phyloP scores from a whole-genome alignment of 2,113 vertebrate species.

The Notiomystis cincta region DNA sequence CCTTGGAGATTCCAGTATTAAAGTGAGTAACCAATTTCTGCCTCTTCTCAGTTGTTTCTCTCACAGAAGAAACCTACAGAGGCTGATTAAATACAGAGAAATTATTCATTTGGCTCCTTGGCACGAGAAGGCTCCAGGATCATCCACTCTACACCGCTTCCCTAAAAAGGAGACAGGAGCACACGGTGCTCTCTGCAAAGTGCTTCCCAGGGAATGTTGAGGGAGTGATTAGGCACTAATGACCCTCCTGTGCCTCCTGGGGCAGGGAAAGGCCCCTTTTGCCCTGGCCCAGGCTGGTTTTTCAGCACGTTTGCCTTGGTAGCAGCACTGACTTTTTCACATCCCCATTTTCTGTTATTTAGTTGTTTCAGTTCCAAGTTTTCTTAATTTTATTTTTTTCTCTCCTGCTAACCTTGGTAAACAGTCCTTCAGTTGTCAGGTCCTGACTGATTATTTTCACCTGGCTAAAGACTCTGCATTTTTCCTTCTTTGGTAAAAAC shows the following conservation, averaged over 20 bases:
- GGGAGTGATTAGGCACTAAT: neutral
- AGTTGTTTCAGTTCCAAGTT: constrained; percentile 31
- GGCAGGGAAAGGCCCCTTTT: neutral
- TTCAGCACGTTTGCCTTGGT: neutral
- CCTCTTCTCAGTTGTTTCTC: neutral
- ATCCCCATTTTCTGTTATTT: neutral
- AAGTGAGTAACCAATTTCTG: neutral
- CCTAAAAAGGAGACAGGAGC: constrained; percentile 28
- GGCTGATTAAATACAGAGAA: neutral
- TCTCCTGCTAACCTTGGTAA: neutral
- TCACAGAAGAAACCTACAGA: neutral
- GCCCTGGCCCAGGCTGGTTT: neutral
- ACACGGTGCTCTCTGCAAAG: neutral
- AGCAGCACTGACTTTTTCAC: neutral
- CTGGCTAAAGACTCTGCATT: neutral
- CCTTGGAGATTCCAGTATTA: neutral
- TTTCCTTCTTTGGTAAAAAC: constrained; percentile 24
- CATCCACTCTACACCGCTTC: neutral
- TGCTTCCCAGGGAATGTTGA: neutral
- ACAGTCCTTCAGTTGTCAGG: neutral
- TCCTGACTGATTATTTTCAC: neutral
- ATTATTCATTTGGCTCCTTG: neutral
- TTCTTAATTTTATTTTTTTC: neutral
- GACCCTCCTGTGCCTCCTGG: neutral
- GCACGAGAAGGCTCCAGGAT: neutral